Base-by-base conservation (phyloP, 2,888 invertebrate genomes). In the Scaptomyza parva region DNA sequence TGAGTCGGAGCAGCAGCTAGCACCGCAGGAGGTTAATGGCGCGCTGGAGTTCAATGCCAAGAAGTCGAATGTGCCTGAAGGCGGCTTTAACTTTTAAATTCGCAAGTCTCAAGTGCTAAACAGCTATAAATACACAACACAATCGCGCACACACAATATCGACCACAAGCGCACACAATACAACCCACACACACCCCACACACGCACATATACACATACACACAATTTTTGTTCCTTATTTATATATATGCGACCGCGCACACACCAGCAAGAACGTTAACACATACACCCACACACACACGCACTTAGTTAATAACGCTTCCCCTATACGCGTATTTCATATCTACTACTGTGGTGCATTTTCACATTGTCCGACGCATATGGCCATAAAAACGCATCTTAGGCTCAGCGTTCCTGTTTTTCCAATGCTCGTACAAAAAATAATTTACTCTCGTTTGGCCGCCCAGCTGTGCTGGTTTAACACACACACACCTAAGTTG, bases 71-170 rank as follows among this genome's bases (percentile, higher is more conserved):
- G 76, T 88, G 11, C 90, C 91, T 0, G 88, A 91, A 53, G 91
- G 91, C 51, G 92, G 91, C 35, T 91, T 86, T 72, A 85, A 83
- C 47, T 91, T 91, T 67, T 91, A 90, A 39, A 35, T 14, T 35
- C 17, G 9, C 37, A 72, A 30, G 12, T 0, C n/a, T 8, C 12
- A 39, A 44, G 28, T 62, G 55, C 50, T n/a, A n/a, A n/a, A n/a
- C 43, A 41, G 24, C 69, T 43, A 47, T 47, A n/a, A 20, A n/a
- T 9, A 40, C 20, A 50, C 28, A n/a, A n/a, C n/a, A n/a, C 24
- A 5, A 26, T 26, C 4, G 6, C 6, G 26, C 28, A 40, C 3
- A 30, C 22, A 63, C 12, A 60, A n/a, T n/a, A n/a, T n/a, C n/a
- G n/a, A n/a, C n/a, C 41, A 50, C 44, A 45, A 24, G 11, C 41